Conservation (phyloP, 2,888 invertebrate genomes). For the Erebia ligea region DNA sequence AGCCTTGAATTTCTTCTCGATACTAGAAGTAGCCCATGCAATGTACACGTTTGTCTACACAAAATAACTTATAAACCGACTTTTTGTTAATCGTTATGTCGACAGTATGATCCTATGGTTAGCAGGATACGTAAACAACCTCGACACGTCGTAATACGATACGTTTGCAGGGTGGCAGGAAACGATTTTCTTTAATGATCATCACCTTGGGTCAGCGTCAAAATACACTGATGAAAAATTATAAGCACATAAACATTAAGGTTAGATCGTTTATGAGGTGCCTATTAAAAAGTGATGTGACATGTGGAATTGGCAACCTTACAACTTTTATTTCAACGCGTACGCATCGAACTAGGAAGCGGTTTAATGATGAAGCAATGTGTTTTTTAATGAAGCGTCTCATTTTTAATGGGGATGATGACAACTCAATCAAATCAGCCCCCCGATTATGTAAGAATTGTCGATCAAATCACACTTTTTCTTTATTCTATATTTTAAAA, state of each 20-base stretch:
- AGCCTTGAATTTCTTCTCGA: too few relatives aligned
- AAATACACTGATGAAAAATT: conserved; percentile 26
- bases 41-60: background rate
- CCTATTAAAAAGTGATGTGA: conserved; percentile 6
- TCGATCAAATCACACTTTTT: too few relatives aligned
- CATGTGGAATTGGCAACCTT: background rate
- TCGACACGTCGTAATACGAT: conserved; percentile 60
- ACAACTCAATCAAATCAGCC: too few relatives aligned
- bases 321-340: background rate
- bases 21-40: background rate
- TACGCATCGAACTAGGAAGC: background rate
- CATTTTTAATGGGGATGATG: too few relatives aligned
- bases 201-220: conserved; percentile 42
- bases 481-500: too few relatives aligned
- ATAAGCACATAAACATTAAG: conserved; percentile 20
- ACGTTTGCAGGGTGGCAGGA: conserved; percentile 59
- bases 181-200: conserved; percentile 65
- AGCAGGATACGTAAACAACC: conserved; percentile 65
- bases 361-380: too few relatives aligned
- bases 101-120: background rate
- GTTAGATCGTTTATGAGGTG: conserved; percentile 18
- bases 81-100: background rate
- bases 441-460: too few relatives aligned
- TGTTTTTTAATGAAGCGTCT: too few relatives aligned
- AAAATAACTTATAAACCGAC: background rate